Evolutionary conservation across 2,797 vertebrate species (phyloP), one percentile per base, ranked within the genome.

Genomic region (Oreochromis mossambicus): DNA sequence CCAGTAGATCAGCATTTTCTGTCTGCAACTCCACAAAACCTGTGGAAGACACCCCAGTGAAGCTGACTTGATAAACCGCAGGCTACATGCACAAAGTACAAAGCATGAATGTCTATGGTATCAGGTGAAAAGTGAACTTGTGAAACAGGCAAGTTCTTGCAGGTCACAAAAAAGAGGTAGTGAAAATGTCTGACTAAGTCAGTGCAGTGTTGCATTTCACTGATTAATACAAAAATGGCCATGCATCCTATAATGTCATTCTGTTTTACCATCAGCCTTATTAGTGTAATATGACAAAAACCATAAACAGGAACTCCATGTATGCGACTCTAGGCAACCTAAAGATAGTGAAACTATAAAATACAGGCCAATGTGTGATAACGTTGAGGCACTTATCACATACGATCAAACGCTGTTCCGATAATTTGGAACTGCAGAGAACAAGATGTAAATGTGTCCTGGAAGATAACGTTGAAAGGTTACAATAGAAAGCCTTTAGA

Each of bases 1-100:
- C 97, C 88, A 98, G 95, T 91, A 99, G 96, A 52, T 98, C 97
- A 19, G 96, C 93, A 76, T 96, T 97, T 90, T 99, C 98, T 73
- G 97, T 99, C 96, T 99, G 99, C 90, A 99, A 94, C 85, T 99
- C 98, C 82, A 98, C 97, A 94, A 99, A 99, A 86, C 98, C 98
- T 99, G 95, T 19, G 91, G 95, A 78, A 4, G 36, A 86, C 77
- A 84, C 19, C 8, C 3, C 4, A 48, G 14, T 43, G 19, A 78
- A 46, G 58, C 54, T 50, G 43, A 5, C 36, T 46, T 68, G 2
- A 79, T 54, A 15, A 15, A 75, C 13, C 2, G 6, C 8, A 41
- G 29, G 34, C 11, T 7, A 21, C 6, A 3, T 48, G 10, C 10
- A 32, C n/a, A 81, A 54, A 38, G 10, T 12, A 58, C 21, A 21